phyloP scores from a whole-genome alignment of 2,113 vertebrate species.

The Morone saxatilis region DNA sequence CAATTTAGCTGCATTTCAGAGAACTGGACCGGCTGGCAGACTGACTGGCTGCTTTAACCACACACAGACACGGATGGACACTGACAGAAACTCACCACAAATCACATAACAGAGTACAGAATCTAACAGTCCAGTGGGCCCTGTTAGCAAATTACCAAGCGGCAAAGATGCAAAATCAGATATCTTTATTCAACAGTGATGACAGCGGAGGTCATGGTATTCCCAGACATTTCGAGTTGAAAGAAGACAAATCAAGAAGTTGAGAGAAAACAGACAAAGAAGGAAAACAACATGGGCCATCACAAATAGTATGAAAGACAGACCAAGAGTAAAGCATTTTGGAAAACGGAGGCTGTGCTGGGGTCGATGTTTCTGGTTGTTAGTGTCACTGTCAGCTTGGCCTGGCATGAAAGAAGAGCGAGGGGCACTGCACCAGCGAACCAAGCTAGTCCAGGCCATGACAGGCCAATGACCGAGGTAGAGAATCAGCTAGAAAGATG shows the following conservation, averaged over 20 bases:
- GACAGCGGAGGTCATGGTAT: neutral
- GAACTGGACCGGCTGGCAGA: constrained; percentile 54
- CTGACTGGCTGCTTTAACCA: constrained; percentile 46
- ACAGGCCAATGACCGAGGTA: constrained; percentile 39
- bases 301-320: neutral
- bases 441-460: constrained; percentile 12
- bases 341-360: constrained; percentile 6
- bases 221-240: constrained; percentile 4
- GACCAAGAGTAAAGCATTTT: neutral
- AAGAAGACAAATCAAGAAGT: neutral
- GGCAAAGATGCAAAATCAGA: constrained; percentile 43
- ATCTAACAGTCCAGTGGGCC: constrained; percentile 37
- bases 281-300: neutral
- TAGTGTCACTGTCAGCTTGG: constrained; percentile 59
- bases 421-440: constrained; percentile 5
- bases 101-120: constrained; percentile 38
- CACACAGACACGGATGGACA: constrained; percentile 33
- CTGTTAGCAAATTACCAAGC: constrained; percentile 56
- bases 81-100: constrained; percentile 52
- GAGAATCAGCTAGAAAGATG: constrained; percentile 40
- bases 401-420: constrained; percentile 49
- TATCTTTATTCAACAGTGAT: constrained; percentile 13
- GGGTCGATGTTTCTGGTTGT: constrained; percentile 31
- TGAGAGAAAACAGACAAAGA: neutral
- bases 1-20: constrained; percentile 75